These are phyloP conservation scores for Urocitellus parryii DNA, from an alignment of 2,113 vertebrate species.

Conservation along the genomic window DNA sequence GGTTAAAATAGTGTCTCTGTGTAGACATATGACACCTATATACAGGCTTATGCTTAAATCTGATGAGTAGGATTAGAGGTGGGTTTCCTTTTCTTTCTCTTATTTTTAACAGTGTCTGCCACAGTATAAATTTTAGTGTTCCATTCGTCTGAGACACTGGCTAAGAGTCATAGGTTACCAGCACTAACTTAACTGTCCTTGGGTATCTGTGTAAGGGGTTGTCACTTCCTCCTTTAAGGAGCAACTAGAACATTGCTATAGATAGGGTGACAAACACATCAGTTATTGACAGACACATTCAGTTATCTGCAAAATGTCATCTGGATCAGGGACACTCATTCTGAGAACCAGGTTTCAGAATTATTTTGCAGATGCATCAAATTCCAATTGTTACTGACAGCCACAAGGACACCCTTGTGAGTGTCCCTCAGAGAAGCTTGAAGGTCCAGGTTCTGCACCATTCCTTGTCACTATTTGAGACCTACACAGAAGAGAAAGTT, in stretches of 20 bases:
- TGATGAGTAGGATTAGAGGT: neutral
- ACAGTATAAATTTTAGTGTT: neutral
- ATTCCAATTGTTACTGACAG: neutral
- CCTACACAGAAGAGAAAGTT: neutral
- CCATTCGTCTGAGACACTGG: neutral
- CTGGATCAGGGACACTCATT: neutral
- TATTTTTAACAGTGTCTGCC: neutral
- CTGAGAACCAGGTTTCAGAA: neutral
- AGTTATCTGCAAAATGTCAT: neutral
- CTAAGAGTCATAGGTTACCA: neutral
- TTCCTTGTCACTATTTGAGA: neutral
- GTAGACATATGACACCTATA: no score
- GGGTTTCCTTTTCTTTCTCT: neutral
- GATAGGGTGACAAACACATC: neutral
- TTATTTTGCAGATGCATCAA: neutral
- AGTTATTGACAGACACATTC: fast-evolving
- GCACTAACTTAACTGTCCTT: neutral
- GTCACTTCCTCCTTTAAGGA: neutral
- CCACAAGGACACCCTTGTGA: neutral
- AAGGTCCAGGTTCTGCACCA: neutral
- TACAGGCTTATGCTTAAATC: neutral
- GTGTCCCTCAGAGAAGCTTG: neutral
- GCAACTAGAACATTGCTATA: neutral
- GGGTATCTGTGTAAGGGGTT: neutral
- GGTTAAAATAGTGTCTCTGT: neutral